phyloP scores from a whole-genome alignment of 2,113 vertebrate genomes.

The Hippocampus zosterae region DNA sequence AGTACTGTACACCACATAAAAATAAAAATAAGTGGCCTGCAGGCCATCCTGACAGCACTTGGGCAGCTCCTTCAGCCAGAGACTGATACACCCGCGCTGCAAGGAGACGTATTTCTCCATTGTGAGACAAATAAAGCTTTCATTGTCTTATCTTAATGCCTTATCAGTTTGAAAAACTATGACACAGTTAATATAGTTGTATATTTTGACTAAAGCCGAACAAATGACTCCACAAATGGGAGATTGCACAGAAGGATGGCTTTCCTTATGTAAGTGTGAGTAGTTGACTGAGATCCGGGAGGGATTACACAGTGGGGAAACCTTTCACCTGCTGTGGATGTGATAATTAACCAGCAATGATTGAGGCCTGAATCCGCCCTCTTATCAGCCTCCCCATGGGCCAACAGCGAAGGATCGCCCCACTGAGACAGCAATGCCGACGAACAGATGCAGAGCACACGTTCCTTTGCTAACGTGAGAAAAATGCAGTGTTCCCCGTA shows the following conservation, averaged over 20 bases:
- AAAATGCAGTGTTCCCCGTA: conserved; percentile 4
- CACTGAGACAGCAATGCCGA: conserved; percentile 32
- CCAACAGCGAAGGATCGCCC: conserved; percentile 38
- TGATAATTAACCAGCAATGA: conserved; percentile 70
- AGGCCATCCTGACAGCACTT: too few relatives aligned
- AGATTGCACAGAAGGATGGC: background rate
- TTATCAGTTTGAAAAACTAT: background rate
- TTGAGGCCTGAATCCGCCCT: conserved; percentile 59
- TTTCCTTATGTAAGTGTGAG: conserved; percentile 1
- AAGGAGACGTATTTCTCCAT: too few relatives aligned
- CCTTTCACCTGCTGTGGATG: conserved; percentile 57
- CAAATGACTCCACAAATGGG: background rate
- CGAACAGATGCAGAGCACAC: conserved; percentile 1
- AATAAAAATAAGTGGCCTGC: background rate
- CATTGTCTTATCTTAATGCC: background rate
- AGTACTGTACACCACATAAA: background rate
- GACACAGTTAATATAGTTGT: background rate
- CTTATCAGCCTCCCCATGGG: conserved; percentile 56
- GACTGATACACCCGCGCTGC: too few relatives aligned
- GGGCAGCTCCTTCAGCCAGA: too few relatives aligned
- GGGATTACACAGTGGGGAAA: conserved; percentile 35
- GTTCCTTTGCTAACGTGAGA: background rate
- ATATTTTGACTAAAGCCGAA: background rate
- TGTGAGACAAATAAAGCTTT: too few relatives aligned
- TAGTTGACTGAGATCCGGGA: conserved; percentile 31